Percentiles rank a stretch among this genome's conserved stretches.
These are phyloP conservation scores for Ichneumoninae sp. DNA, from an alignment of 2,888 invertebrate species.

Conservation along the genomic window DNA sequence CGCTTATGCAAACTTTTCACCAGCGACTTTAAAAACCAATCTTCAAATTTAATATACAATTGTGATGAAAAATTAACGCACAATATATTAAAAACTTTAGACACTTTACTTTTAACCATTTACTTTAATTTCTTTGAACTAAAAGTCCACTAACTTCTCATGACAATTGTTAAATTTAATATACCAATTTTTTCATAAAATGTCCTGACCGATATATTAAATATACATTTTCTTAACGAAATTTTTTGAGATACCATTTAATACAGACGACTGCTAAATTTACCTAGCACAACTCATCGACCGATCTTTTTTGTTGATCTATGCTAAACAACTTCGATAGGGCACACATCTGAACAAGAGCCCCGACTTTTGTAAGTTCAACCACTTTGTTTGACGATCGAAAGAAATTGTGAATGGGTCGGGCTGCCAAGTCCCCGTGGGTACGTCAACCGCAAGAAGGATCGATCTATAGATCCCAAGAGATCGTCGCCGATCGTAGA, in stretches of 20 bases:
- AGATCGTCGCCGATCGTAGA: slow-evolving; percentile 38
- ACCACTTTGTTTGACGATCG: slow-evolving; percentile 19
- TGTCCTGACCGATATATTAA: no score
- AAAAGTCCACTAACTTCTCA: neutral
- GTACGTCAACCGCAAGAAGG: slow-evolving; percentile 30
- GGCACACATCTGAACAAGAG: neutral
- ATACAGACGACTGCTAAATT: neutral
- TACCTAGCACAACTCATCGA: no score
- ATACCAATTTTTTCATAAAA: no score
- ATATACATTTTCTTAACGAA: neutral
- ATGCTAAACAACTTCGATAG: neutral
- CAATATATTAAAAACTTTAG: no score
- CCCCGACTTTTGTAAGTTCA: neutral
- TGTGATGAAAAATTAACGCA: no score
- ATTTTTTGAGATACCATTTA: neutral
- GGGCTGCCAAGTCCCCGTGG: slow-evolving; percentile 26
- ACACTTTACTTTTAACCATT: no score
- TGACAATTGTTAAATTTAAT: no score
- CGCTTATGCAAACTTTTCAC: no score
- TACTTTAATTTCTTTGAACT: no score
- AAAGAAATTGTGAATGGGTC: slow-evolving; percentile 49
- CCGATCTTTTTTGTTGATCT: slow-evolving; percentile 4
- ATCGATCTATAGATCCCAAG: slow-evolving; percentile 53
- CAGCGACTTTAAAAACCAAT: no score
- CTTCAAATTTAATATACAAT: no score